Evolutionary conservation across 2,888 invertebrate genomes (phyloP), one percentile per base, ranked within the genome.

Genomic region (Acleris cristana): DNA sequence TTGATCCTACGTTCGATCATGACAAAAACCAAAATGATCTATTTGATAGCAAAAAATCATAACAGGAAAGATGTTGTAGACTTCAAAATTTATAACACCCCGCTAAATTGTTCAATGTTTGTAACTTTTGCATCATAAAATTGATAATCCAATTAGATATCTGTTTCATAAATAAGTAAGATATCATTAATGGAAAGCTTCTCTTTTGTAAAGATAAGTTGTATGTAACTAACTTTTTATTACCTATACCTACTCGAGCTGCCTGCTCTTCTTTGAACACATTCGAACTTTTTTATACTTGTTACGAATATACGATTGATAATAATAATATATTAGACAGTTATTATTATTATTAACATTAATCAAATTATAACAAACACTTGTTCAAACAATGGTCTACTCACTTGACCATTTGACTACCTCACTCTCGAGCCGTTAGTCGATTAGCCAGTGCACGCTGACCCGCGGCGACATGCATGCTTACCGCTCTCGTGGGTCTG

Each of bases 401-500:
- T 26, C 30, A n/a, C n/a, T n/a, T n/a, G 30, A 30, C 54, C 16
- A 53, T 14, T 21, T 54, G 26, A 34, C 21, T 18, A 30, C 49
- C 55, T 44, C 54, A 65, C 48, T 49, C 62, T 18, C 59, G 63
- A 65, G 70, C 70, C 30, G 73, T 79, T 78, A 79, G 74, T 75
- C 65, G 65, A 52, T 72, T 74, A 74, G 73, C 70, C 69, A 64
- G 66, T 72, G 49, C 59, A 66, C 69, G 57, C 40, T 45, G 64
- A 55, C 54, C 48, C 62, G 63, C 57, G 55, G 62, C 30, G 49
- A 62, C 72, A 62, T 55, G 69, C 62, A 68, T 62, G 80, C 86
- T 84, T 86, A 92, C 92, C 92, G 78, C 81, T 87, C 79, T 93
- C 93, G 77, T 85, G 86, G 73, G 75, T 80, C 79, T 89, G 91